Evolutionary conservation across 2,888 invertebrate genomes (phyloP), one percentile per base, ranked within the genome.

Genomic region (Rhamnusium bicolor): DNA sequence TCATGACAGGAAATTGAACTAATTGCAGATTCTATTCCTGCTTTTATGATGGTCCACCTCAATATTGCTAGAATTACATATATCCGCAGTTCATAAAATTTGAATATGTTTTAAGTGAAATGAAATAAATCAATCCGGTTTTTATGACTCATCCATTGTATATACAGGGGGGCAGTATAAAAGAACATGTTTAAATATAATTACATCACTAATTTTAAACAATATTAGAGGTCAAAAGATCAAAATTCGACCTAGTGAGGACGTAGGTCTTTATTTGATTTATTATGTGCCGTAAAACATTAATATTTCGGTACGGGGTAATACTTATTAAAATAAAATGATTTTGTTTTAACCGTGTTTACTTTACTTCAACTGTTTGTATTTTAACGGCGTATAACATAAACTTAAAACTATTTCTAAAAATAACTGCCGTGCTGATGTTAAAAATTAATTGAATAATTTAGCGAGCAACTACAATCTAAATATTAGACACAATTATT

Each of bases 361-460:
- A 58, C 29, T 29, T 58, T 58, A 58, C 32, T 29, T 58, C 27
- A n/a, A 32, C 58, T 58, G 58, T 58, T 58, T 58, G 58, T 58
- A 40, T 40, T 40, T 40, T 40, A 40, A 40, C 40, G 40, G 3
- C 2, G 40, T 40, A 40, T 40, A 40, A 40, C n/a, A 58, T 58
- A 58, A 29, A 58, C 32, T 4, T 8, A 1, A 14, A 10, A 58
- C 58, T 58, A 54, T 58, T n/a, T 58, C 58, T 32, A 58, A 58
- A 58, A 58, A 58, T 58, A 58, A 29, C 58, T 29, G 29, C 29
- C 14, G 16, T 51, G 19, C n/a, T 18, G 18, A 51, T 58, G 58
- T 58, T 58, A 58, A 32, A 58, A 58, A 58, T 32, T 58, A 58
- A 58, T 58, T 21, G 21, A 58, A 58, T 58, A 58, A 58, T 58